Evolutionary conservation across 2,797 vertebrate species (phyloP).

Genomic region (Peromyscus eremicus): DNA sequence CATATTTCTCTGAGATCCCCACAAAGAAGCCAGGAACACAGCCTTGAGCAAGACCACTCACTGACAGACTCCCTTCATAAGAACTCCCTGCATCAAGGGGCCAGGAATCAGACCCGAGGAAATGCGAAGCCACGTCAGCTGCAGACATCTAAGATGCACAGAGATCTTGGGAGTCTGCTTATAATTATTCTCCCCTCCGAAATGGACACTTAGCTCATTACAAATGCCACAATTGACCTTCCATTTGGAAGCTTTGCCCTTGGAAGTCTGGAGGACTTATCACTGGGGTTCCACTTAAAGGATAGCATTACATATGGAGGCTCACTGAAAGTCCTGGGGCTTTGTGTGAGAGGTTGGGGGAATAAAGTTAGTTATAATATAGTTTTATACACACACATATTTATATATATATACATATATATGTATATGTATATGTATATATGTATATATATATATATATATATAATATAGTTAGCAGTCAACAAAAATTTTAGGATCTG

Average conservation of each 20-base stretch:
- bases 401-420: no score
- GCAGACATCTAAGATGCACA: not conserved
- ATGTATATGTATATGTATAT: no score
- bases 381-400: no score
- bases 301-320: not conserved
- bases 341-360: not conserved
- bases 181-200: not conserved
- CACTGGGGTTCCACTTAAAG: not conserved
- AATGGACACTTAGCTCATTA: not conserved
- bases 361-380: not conserved
- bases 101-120: not conserved
- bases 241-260: not conserved
- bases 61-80: not conserved
- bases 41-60: not conserved
- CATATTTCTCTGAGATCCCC: not conserved
- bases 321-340: not conserved
- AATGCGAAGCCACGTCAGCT: not conserved
- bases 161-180: not conserved
- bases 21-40: not conserved
- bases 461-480: not conserved
- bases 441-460: no score
- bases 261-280: not conserved
- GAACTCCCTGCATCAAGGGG: not conserved
- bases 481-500: not conserved
- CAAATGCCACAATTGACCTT: not conserved